phyloP scores from a whole-genome alignment of 1,140 invertebrate species.

The Scaptodrosophila lebanonensis region DNA sequence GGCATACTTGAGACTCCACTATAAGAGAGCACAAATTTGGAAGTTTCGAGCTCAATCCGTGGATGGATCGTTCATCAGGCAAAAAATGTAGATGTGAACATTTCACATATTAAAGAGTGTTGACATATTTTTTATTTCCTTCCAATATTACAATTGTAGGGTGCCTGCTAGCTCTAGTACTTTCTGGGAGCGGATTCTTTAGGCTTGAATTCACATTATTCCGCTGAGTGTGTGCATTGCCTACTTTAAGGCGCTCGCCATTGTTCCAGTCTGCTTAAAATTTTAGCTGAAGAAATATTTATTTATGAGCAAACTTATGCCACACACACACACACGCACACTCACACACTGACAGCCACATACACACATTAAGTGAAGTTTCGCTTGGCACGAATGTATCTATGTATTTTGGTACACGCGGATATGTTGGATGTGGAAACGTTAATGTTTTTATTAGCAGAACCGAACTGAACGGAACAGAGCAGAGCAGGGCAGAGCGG shows the following conservation, averaged over 20 bases:
- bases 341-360: not conserved
- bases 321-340: conserved; percentile 4
- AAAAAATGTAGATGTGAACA: too few species aligned
- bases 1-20: too few species aligned
- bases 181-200: too few species aligned
- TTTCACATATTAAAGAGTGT: too few species aligned
- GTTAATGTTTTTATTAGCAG: conserved; percentile 67
- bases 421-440: conserved; percentile 15
- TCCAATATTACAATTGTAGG: conserved; percentile 28
- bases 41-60: too few species aligned
- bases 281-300: conserved; percentile 62
- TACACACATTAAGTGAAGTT: too few species aligned
- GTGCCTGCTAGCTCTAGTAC: not conserved
- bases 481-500: not conserved
- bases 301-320: conserved; percentile 64
- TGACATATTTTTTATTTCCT: too few species aligned
- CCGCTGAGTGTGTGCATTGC: not conserved
- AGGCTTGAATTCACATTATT: too few species aligned
- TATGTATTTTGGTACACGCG: not conserved
- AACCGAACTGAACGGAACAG: conserved; percentile 8
- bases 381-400: too few species aligned
- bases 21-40: too few species aligned
- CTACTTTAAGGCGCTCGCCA: conserved; percentile 5
- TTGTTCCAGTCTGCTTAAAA: conserved; percentile 49
- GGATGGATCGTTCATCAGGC: too few species aligned